Conservation (phyloP, 2,797 vertebrate species). For the Neopelma chrysocephalum region DNA sequence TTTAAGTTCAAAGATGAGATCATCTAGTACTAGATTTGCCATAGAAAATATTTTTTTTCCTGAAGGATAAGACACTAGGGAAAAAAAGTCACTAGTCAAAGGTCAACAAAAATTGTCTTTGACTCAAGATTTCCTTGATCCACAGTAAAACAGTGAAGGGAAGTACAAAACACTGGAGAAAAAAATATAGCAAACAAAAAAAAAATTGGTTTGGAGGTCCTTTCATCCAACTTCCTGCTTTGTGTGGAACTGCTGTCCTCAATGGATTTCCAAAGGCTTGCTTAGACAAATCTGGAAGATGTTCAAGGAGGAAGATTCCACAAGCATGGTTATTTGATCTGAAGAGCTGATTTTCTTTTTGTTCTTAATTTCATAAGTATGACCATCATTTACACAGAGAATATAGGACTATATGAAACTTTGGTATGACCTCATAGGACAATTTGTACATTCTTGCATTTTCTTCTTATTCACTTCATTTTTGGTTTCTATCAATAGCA, state of each 20-base stretch:
- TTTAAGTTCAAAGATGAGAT: background rate
- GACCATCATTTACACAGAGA: background rate
- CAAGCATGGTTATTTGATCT: background rate
- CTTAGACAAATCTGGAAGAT: background rate
- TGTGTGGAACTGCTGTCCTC: background rate
- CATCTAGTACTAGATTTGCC: background rate
- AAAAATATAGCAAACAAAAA: background rate
- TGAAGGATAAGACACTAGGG: background rate
- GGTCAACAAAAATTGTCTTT: background rate
- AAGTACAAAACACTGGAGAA: background rate
- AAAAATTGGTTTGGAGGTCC: accelerated
- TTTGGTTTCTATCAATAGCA: background rate
- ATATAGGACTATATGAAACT: background rate
- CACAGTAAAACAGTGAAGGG: background rate
- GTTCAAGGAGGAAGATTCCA: background rate
- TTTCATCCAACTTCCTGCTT: background rate
- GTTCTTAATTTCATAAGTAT: background rate
- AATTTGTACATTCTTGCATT: background rate
- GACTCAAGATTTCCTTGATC: background rate
- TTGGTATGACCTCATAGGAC: background rate
- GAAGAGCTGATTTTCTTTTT: background rate
- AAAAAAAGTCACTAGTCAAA: background rate
- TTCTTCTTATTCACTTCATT: background rate
- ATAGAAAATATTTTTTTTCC: background rate
- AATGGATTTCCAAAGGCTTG: background rate